Base-by-base conservation (phyloP, 1,140 invertebrate genomes). In the Scaptomyza hsui region DNA sequence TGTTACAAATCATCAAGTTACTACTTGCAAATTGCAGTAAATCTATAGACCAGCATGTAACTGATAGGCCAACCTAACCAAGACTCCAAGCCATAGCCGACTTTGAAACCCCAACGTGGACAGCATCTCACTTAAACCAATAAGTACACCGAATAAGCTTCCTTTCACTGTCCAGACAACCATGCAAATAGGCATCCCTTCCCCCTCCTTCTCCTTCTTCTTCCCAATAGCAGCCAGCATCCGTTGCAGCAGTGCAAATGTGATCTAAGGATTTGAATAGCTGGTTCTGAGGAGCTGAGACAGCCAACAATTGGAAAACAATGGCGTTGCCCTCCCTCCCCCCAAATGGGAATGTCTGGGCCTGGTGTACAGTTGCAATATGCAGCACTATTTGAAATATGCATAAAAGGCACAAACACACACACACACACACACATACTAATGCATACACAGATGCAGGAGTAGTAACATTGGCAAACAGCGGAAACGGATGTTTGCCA, bases 401-500 rank as follows among this genome's bases (percentile, higher is more conserved):
- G 69, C 62, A 72, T 72, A 67, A 52, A 18, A 51, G n/a, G 21
- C 21, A 39, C 29, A 48, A 41, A 29, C 19, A 53, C 19, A 53
- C 18, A 41, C 5, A 16, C 21, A 29, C 5, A 42, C 9, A 67
- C n/a, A 41, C 12, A 29, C 10, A 65, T 3, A 29, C 6, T n/a
- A n/a, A 12, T 13, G n/a, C 51, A 65, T 45, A 57, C 35, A 56
- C 26, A 45, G 29, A 39, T 24, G 39, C 16, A 32, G 35, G 53
- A 75, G 29, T 21, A 49, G 16, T 51, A 72, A 74, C 59, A 74
- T 45, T 62, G 59, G 53, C 57, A 68, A 62, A 72, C 51, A 52
- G 70, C 70, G 73, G 73, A 76, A 76, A 73, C 73, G 69, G 69
- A 76, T 72, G 73, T 73, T 76, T 76, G 73, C 24, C 70, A 76